A percentile compares a stretch with the other conserved stretches of the same genome.
Conservation (phyloP, 1,140 invertebrate species). For the Proctacanthus coquilletti region DNA sequence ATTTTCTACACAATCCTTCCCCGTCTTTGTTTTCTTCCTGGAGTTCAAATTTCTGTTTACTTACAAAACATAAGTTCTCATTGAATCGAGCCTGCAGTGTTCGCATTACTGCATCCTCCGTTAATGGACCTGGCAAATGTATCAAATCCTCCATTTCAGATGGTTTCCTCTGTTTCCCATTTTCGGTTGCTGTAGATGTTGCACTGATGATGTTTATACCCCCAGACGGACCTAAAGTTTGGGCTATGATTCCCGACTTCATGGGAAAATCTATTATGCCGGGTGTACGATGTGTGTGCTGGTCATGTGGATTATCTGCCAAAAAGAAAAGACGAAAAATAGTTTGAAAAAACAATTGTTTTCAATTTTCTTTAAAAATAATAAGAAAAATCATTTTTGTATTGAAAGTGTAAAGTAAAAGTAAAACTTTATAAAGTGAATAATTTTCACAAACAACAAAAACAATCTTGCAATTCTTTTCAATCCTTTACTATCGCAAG, state of each 20-base stretch:
- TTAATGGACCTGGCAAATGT: conserved; percentile 77
- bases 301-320: neutral
- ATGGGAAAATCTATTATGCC: neutral
- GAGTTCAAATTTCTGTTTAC: too few relatives aligned
- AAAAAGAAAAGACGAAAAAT: conserved; percentile 2
- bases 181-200: conserved; percentile 8
- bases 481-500: too few relatives aligned
- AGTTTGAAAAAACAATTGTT: too few relatives aligned
- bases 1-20: too few relatives aligned
- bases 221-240: conserved; percentile 6
- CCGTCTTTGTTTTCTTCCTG: too few relatives aligned
- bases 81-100: conserved; percentile 78
- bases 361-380: too few relatives aligned
- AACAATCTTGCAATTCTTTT: too few relatives aligned
- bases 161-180: conserved; percentile 10
- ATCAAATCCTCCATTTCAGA: conserved; percentile 70
- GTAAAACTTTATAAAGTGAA: too few relatives aligned
- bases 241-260: conserved; percentile 1
- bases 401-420: too few relatives aligned
- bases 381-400: too few relatives aligned
- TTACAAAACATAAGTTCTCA: conserved; percentile 75
- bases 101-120: conserved; percentile 83
- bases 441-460: too few relatives aligned
- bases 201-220: conserved; percentile 9
- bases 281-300: neutral